Percentiles rank a stretch among this genome's conserved stretches.
Evolutionary conservation across 2,113 vertebrate genomes (phyloP).

Genomic region (Labeo rohita): DNA sequence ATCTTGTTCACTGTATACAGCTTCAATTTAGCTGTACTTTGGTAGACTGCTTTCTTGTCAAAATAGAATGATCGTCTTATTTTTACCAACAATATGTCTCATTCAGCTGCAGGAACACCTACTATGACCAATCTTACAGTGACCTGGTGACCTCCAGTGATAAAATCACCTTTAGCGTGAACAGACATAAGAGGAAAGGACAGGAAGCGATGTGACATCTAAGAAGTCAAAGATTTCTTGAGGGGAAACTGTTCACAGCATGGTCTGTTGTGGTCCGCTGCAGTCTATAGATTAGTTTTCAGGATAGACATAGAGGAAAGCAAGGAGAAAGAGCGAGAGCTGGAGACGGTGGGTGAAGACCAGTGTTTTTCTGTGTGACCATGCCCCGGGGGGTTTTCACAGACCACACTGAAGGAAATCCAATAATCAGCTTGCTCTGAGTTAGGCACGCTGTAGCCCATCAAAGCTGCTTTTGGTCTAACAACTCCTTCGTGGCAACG

Average conservation of each 20-base stretch:
- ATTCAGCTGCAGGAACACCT: not conserved
- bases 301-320: not conserved
- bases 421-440: slow-evolving; percentile 33
- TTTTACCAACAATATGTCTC: not conserved
- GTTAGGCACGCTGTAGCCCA: slow-evolving; percentile 13
- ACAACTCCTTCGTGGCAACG: slow-evolving; percentile 16
- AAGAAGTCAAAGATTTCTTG: not conserved
- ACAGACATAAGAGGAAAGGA: not conserved
- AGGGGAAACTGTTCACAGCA: slow-evolving; percentile 6
- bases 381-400: not conserved
- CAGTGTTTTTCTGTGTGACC: not conserved
- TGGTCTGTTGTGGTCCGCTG: not conserved
- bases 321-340: not conserved
- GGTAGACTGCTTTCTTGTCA: not conserved
- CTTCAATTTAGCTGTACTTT: not conserved
- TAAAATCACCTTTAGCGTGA: not conserved
- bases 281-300: slow-evolving; percentile 24
- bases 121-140: not conserved
- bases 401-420: slow-evolving; percentile 40
- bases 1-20: not conserved
- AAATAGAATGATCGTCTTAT: not conserved
- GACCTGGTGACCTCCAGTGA: not conserved
- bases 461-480: not conserved
- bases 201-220: not conserved
- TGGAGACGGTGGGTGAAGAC: not conserved